A percentile compares a stretch with the other conserved stretches of the same genome.
phyloP scores from a whole-genome alignment of 2,797 vertebrate species.

The Staurois parvus region DNA sequence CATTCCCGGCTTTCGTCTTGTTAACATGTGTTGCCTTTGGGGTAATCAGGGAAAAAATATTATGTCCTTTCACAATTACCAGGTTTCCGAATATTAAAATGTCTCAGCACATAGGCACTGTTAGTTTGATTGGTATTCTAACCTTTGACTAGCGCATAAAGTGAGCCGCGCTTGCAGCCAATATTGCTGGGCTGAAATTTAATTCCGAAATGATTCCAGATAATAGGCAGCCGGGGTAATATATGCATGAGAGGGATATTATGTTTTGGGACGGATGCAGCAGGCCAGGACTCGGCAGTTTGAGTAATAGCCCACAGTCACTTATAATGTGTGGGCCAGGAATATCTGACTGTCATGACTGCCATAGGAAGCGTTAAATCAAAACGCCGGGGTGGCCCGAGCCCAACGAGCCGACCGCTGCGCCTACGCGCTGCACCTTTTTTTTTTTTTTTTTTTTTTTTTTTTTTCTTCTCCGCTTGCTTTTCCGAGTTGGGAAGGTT shows the following conservation, averaged over 20 bases:
- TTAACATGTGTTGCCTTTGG: slow-evolving; percentile 89
- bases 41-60: slow-evolving; percentile 90
- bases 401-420: slow-evolving; percentile 62
- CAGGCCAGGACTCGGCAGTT: slow-evolving; percentile 91
- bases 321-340: slow-evolving; percentile 95
- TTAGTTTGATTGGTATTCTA: slow-evolving; percentile 99
- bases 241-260: slow-evolving; percentile 99
- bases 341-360: slow-evolving; percentile 96
- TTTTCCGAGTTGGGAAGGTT: slow-evolving; percentile 2
- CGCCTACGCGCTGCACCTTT: slow-evolving; percentile 51
- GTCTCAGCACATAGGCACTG: slow-evolving; percentile 94
- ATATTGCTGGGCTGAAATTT: slow-evolving; percentile 94
- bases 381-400: slow-evolving; percentile 67
- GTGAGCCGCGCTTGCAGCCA: slow-evolving; percentile 86
- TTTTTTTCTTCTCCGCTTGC: neutral
- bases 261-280: slow-evolving; percentile 92
- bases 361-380: slow-evolving; percentile 95
- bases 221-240: slow-evolving; percentile 98
- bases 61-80: slow-evolving; percentile 98
- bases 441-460: neutral
- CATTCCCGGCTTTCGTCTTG: slow-evolving; percentile 78
- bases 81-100: slow-evolving; percentile 98
- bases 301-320: slow-evolving; percentile 94
- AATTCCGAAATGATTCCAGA: slow-evolving; percentile 97
- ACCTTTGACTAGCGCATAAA: slow-evolving; percentile 97